A percentile compares a stretch with the other conserved stretches of the same genome.
phyloP scores from a whole-genome alignment of 2,888 invertebrate genomes.

The Drosophila neonasuta region DNA sequence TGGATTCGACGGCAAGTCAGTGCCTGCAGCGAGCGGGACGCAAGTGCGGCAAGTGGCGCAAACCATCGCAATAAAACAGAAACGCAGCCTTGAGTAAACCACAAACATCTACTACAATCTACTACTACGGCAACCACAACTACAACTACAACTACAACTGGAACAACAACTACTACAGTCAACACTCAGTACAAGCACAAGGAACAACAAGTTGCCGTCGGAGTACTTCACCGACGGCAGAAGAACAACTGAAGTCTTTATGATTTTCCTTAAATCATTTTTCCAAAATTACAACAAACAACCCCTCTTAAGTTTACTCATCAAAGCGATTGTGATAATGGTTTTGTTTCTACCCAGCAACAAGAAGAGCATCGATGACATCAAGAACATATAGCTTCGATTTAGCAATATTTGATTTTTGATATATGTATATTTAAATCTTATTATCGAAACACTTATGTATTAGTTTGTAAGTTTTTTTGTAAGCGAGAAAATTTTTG shows the following conservation, averaged over 20 bases:
- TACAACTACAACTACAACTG: background rate
- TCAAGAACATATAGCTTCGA: constrained; percentile 25
- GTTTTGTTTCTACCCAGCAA: constrained; percentile 71
- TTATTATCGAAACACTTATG: constrained; percentile 37
- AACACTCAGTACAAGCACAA: constrained; percentile 34
- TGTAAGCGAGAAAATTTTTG: constrained; percentile 39
- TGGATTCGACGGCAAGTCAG: constrained; percentile 52
- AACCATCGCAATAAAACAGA: constrained; percentile 66
- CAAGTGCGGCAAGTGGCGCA: constrained; percentile 68
- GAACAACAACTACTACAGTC: constrained; percentile 30
- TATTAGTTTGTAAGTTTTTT: constrained; percentile 60
- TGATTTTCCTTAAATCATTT: constrained; percentile 15
- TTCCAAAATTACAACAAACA: constrained; percentile 15
- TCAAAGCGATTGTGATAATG: constrained; percentile 81
- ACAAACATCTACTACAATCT: constrained; percentile 25
- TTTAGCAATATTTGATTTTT: constrained; percentile 55
- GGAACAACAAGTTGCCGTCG: constrained; percentile 25
- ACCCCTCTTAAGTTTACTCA: constrained; percentile 65
- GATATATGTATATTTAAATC: constrained; percentile 39
- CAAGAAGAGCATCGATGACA: constrained; percentile 24
- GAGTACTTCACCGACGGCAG: constrained; percentile 14
- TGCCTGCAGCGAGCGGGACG: constrained; percentile 54
- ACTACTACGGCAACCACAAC: constrained; percentile 21
- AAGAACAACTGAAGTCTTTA: constrained; percentile 10
- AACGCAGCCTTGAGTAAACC: constrained; percentile 42